Evolutionary conservation across 2,888 invertebrate genomes (phyloP).

Genomic region (Scrobipalpa costella): DNA sequence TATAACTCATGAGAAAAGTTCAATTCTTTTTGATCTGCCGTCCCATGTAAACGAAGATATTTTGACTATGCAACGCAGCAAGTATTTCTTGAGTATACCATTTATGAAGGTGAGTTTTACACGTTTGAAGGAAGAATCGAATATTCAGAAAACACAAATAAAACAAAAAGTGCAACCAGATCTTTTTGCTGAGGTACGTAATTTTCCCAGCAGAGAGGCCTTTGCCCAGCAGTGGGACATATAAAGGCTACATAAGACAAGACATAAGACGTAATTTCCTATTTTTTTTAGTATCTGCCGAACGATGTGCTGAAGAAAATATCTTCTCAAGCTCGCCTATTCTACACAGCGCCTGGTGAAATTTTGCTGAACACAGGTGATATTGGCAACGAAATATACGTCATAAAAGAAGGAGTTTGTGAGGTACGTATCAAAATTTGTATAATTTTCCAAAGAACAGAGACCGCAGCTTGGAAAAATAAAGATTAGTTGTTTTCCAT

Average conservation of each 20-base stretch:
- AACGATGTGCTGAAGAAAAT: conserved; percentile 52
- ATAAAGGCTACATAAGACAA: no score
- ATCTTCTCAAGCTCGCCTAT: conserved; percentile 56
- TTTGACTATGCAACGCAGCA: conserved; percentile 58
- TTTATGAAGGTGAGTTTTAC: conserved; percentile 57
- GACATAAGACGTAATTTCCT: no score
- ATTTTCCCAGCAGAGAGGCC: no score
- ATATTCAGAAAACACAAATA: no score
- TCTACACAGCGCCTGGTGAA: conserved; percentile 66
- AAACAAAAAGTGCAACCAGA: no score
- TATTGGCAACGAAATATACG: conserved; percentile 64
- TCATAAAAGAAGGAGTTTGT: conserved; percentile 64
- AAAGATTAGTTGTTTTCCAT: no score
- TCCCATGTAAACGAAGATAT: conserved; percentile 66
- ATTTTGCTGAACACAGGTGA: conserved; percentile 67
- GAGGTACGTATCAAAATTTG: conserved; percentile 47
- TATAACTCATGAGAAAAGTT: conserved; percentile 55
- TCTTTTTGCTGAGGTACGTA: no score
- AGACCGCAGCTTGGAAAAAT: no score
- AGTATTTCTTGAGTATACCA: conserved; percentile 59
- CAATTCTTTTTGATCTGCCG: conserved; percentile 65
- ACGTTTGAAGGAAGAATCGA: no score
- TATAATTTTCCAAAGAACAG: no score
- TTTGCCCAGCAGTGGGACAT: no score
- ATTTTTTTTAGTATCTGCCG: not conserved